phyloP scores from a whole-genome alignment of 2,797 vertebrate genomes.

The Setipinna tenuifilis region DNA sequence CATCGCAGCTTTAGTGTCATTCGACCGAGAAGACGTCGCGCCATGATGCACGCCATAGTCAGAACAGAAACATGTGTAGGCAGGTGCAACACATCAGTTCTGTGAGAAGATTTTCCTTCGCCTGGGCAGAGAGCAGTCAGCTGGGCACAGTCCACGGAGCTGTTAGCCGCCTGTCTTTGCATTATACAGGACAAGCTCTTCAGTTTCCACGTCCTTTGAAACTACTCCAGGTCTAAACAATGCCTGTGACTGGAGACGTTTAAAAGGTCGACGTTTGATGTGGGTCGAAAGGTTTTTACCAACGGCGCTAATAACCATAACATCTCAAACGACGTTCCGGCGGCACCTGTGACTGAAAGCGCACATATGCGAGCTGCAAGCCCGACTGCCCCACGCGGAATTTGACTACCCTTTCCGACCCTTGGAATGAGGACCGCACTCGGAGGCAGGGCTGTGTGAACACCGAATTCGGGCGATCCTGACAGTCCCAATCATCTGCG shows the following conservation, averaged over 20 bases:
- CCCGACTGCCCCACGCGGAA: constrained; percentile 33
- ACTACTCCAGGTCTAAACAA: constrained; percentile 18
- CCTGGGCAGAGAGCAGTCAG: constrained; percentile 2
- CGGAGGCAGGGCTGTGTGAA: constrained; percentile 47
- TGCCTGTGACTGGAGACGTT: not conserved
- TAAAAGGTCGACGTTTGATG: constrained; percentile 21
- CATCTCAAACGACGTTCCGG: constrained; percentile 30
- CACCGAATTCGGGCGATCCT: constrained; percentile 37
- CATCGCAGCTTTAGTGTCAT: not conserved
- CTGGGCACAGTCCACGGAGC: not conserved
- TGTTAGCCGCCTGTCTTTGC: not conserved
- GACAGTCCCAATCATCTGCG: constrained; percentile 43
- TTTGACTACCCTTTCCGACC: constrained; percentile 32
- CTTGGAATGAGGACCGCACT: constrained; percentile 49
- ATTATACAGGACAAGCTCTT: not conserved
- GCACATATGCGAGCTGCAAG: constrained; percentile 34
- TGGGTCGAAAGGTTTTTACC: constrained; percentile 34
- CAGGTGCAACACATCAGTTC: constrained; percentile 4
- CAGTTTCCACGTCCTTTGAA: not conserved
- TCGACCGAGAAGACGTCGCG: not conserved
- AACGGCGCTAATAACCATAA: constrained; percentile 35
- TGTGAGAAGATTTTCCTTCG: not conserved
- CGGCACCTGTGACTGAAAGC: constrained; percentile 20
- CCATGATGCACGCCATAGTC: not conserved
- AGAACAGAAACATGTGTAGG: not conserved